Evolutionary conservation across 1,140 invertebrate species (phyloP), one percentile per base, ranked within the genome.

Genomic region (Idris sp.): DNA sequence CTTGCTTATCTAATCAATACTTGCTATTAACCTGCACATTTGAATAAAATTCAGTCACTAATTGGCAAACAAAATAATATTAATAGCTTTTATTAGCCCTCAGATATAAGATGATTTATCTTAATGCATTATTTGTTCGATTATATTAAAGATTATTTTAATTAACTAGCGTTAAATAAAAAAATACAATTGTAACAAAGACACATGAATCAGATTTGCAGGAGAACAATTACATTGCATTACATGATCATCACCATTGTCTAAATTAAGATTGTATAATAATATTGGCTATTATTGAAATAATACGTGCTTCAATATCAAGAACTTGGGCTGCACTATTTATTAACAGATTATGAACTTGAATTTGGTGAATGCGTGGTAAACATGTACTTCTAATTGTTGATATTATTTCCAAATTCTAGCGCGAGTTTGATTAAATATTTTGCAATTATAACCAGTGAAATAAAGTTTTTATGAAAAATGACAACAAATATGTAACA

Each of bases 261-360:
- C 53, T 26, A 59, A 14, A 54, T 56, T 62, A 49, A 48, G 59
- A 59, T 73, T 73, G 65, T 65, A 49, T 38, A 64, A 64, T 73
- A 64, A 61, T 74, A 74, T 74, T 67, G 61, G 62, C 62, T 67
- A 62, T 61, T 74, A 74, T 74, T 74, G 48, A 14, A 54, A 67
- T 31, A 74, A 67, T 74, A 74, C 71, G 62, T 74, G 71, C 71
- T 56, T 56, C 59, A 43, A 54, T 74, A 74, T 48, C 71, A 67
- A 74, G 61, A 61, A 74, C 71, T 67, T 31, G 22, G 71, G 31
- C 40, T 61, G 62, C 43, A 35, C 62, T 36, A 14, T 48, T 44
- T 41, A 74, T 74, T 74, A 61, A 26, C 41, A 56, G 71, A 74
- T 74, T 74, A 67, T 26, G 43, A 65, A 53, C 53, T 58, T 41